Evolutionary conservation across 2,888 invertebrate species (phyloP).

Genomic region (Philaethria dido): DNA sequence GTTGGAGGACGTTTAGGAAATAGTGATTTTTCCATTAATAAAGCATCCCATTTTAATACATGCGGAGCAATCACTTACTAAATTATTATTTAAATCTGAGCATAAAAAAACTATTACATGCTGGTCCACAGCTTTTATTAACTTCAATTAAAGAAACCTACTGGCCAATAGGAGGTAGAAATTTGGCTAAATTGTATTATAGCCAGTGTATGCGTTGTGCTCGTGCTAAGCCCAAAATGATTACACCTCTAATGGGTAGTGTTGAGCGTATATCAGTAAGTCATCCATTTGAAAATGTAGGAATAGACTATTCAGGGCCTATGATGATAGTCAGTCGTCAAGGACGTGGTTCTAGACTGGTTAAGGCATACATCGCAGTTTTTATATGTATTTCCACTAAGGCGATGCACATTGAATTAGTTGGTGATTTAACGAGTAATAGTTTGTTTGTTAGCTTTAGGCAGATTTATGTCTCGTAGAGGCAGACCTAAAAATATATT

Average conservation of each 20-base stretch:
- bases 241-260: constrained; percentile 4
- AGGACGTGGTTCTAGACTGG: constrained; percentile 6
- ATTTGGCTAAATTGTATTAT: constrained; percentile 11
- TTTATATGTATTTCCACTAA: constrained; percentile 43
- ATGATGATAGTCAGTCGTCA: not conserved
- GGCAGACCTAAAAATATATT: constrained; percentile 39
- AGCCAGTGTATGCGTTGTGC: not conserved
- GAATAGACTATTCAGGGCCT: not conserved
- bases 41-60: constrained; percentile 7
- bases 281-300: not conserved
- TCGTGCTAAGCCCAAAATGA: not conserved
- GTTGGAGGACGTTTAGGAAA: constrained; percentile 1
- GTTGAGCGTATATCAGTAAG: not conserved
- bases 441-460: constrained; percentile 30
- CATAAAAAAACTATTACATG: constrained; percentile 9
- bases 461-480: constrained; percentile 39
- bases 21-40: not conserved
- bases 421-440: constrained; percentile 40
- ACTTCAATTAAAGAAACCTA: not conserved
- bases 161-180: constrained; percentile 16
- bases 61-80: not conserved
- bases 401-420: constrained; percentile 37
- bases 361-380: constrained; percentile 34
- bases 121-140: constrained; percentile 3
- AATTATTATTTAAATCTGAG: constrained; percentile 1